Evolutionary conservation across 2,888 invertebrate species (phyloP).

Genomic region (Eristalis tenax): DNA sequence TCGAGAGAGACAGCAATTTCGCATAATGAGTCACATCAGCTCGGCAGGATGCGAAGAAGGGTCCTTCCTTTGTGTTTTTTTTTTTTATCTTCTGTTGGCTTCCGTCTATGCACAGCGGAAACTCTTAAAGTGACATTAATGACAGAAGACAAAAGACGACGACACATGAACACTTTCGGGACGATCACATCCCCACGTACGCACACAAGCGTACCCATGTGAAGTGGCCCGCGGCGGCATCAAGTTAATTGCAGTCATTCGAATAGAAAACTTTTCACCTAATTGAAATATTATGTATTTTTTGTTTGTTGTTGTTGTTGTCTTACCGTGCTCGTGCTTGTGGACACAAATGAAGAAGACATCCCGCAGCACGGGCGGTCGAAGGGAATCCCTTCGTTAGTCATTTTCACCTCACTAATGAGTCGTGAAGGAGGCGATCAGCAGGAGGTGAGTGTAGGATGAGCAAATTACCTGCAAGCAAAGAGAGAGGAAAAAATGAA

Average conservation of each 20-base stretch:
- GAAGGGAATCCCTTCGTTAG: constrained; percentile 32
- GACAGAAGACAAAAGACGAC: constrained; percentile 25
- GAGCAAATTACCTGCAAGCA: constrained; percentile 59
- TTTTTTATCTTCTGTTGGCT: background rate
- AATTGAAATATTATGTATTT: constrained; percentile 64
- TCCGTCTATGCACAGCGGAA: background rate
- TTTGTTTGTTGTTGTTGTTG: constrained; percentile 3
- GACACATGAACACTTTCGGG: constrained; percentile 46
- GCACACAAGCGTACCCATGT: background rate
- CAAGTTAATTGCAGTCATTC: constrained; percentile 67
- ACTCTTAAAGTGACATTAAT: constrained; percentile 51
- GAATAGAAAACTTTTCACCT: constrained; percentile 63
- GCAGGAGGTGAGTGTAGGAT: background rate
- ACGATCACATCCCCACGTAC: background rate
- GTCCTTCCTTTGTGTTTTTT: background rate
- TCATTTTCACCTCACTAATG: constrained; percentile 54
- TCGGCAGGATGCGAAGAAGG: constrained; percentile 15
- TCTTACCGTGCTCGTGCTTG: background rate
- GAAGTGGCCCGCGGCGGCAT: constrained; percentile 14
- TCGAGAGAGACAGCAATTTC: constrained; percentile 25
- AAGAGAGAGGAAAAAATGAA: constrained; percentile 25
- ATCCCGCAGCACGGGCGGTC: background rate
- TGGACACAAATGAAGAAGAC: constrained; percentile 9
- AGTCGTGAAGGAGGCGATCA: constrained; percentile 31
- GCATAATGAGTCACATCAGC: constrained; percentile 62